A percentile compares a stretch with the other conserved stretches of the same genome.
Conservation (phyloP, 2,888 invertebrate species). For the Athalia rosae region DNA sequence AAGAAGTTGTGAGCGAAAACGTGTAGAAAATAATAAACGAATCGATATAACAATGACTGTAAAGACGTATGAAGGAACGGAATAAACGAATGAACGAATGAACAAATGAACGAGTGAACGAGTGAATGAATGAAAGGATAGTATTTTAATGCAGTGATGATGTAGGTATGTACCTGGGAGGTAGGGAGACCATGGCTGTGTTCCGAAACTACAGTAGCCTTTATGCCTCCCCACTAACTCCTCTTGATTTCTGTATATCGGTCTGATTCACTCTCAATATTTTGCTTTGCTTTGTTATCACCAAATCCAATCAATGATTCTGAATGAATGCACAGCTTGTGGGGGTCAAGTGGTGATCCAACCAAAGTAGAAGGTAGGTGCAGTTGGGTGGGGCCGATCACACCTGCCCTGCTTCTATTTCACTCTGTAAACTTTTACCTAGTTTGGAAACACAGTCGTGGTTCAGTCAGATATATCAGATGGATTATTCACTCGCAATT, state of each 20-base stretch:
- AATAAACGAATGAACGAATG: constrained; percentile 39
- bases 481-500: constrained; percentile 57
- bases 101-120: constrained; percentile 35
- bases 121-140: constrained; percentile 46
- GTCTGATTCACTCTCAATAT: constrained; percentile 48
- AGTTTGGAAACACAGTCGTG: constrained; percentile 74
- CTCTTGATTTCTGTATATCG: constrained; percentile 59
- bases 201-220: constrained; percentile 77
- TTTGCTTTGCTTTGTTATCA: constrained; percentile 59
- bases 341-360: constrained; percentile 64
- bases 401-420: constrained; percentile 59
- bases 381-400: constrained; percentile 59
- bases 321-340: constrained; percentile 65
- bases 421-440: constrained; percentile 71
- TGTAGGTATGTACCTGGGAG: constrained; percentile 77
- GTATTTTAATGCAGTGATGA: constrained; percentile 63
- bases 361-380: constrained; percentile 58
- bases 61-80: constrained; percentile 51
- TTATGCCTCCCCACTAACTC: constrained; percentile 67
- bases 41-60: constrained; percentile 14
- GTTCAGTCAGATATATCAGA: constrained; percentile 65
- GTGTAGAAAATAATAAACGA: constrained; percentile 11
- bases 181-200: constrained; percentile 80
- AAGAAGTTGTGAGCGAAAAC: background rate
- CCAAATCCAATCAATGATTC: constrained; percentile 68